Evolutionary conservation across 2,888 invertebrate species (phyloP).

Genomic region (Clistopyga incitator): DNA sequence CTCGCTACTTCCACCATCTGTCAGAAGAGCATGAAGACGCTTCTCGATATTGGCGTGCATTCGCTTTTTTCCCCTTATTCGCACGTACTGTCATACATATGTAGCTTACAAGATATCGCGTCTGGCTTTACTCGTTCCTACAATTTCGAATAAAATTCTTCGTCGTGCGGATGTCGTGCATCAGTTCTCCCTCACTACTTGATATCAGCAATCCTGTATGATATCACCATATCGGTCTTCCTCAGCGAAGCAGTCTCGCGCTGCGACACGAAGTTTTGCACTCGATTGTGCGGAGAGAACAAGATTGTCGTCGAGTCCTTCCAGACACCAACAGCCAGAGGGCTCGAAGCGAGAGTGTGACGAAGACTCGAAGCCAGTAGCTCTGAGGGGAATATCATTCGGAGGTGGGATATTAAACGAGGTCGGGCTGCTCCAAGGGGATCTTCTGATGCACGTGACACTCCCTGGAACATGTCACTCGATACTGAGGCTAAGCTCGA

Average conservation of each 20-base stretch:
- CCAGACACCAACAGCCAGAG: not conserved
- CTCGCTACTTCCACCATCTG: conserved; percentile 48
- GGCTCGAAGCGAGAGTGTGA: not conserved
- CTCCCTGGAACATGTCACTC: conserved; percentile 8
- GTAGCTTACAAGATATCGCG: conserved; percentile 5
- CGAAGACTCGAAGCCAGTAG: conserved; percentile 16
- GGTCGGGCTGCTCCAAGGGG: not conserved
- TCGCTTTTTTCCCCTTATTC: not conserved
- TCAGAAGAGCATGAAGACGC: conserved; percentile 31
- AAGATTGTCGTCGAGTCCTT: conserved; percentile 17
- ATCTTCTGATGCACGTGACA: conserved; percentile 11
- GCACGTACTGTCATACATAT: not conserved
- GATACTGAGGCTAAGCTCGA: conserved; percentile 30
- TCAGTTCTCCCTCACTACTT: conserved; percentile 3
- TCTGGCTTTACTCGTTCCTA: conserved; percentile 1
- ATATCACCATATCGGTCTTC: not conserved
- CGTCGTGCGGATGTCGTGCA: conserved; percentile 1
- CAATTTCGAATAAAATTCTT: conserved; percentile 33
- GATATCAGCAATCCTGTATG: conserved; percentile 42
- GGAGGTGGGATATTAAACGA: not conserved
- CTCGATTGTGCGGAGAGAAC: conserved; percentile 7
- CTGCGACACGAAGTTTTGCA: not conserved
- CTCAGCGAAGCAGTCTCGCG: not conserved
- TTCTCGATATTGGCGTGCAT: conserved; percentile 41
- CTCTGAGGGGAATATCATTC: not conserved